Base-by-base conservation (phyloP, 2,113 vertebrate species). In the Esox niger region DNA sequence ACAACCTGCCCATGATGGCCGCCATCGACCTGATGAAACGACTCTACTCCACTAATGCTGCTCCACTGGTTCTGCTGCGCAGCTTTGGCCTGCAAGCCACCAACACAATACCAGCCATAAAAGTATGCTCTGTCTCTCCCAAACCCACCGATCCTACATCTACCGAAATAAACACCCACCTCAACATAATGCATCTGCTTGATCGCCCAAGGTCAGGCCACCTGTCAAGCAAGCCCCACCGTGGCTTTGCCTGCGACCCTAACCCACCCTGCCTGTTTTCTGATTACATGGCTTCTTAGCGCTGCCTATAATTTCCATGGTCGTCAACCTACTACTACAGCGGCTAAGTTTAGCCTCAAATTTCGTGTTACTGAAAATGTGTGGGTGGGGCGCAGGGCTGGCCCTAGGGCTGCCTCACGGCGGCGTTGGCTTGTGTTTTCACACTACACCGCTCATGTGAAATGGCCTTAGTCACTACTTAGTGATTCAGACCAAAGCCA, bases 51-150 rank as follows among this genome's bases (percentile, higher is more conserved):
- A 97, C 94, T 0, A 93, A 86, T 0, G 75, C 88, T 1, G 54
- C 89, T 7, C 95, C 94, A 0, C 69, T 93, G n/a, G 96, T 98
- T 57, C 83, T 98, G 80, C 88, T 99, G 66, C 92, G 96, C 73
- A 95, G 93, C 0, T 95, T 97, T 68, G 97, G 96, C 69, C 78
- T 98, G 35, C 97, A 99, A 90, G 93, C 94, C 72, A 97, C 96
- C 66, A 96, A 98, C 52, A 94, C 93, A 46, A 65, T 96, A 2
- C 85, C 93, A 32, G 83, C 91, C 2, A 29, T 98, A 6, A 98
- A 99, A 88, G 97, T 98, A 94, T 84, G 88, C 65, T 57, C 25
- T 0, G 6, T 25, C 49, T 68, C 62, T 4, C 29, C 21, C 1
- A 26, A 31, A 6, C 27, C 15, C 29, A n/a, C 15, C 62, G 20